A percentile compares a stretch with the other conserved stretches of the same genome.
Conservation (phyloP, 2,113 vertebrate genomes). For the Hippocampus guttulatus region DNA sequence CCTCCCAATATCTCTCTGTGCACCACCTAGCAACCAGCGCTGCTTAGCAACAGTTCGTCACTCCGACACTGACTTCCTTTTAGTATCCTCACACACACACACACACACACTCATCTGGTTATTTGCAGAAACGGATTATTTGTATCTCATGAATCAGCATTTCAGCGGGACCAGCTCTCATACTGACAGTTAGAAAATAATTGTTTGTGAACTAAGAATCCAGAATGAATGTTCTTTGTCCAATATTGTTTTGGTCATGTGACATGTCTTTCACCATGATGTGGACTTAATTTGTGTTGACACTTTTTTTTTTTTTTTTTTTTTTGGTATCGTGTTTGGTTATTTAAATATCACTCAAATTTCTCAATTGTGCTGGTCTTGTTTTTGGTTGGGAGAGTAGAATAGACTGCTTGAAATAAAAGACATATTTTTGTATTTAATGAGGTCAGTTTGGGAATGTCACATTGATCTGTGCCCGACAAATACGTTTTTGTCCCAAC, state of each 20-base stretch:
- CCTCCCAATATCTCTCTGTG: not conserved
- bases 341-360: not conserved
- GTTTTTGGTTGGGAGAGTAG: not conserved
- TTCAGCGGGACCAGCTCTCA: not conserved
- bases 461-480: not conserved
- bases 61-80: constrained; percentile 53
- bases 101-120: constrained; percentile 40
- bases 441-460: not conserved
- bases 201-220: not conserved
- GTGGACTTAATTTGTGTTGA: not conserved
- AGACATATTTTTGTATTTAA: not conserved
- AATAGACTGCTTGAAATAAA: no score
- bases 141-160: constrained; percentile 17
- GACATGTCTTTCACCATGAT: not conserved
- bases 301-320: not conserved
- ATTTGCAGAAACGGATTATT: constrained; percentile 34
- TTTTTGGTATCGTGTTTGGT: not conserved
- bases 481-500: not conserved
- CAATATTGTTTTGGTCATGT: not conserved
- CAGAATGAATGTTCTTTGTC: not conserved
- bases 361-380: not conserved
- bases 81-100: constrained; percentile 57
- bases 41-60: constrained; percentile 73
- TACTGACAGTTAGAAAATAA: not conserved
- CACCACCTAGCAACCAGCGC: constrained; percentile 65